phyloP scores from a whole-genome alignment of 2,113 vertebrate genomes.

The Elgaria multicarinata region DNA sequence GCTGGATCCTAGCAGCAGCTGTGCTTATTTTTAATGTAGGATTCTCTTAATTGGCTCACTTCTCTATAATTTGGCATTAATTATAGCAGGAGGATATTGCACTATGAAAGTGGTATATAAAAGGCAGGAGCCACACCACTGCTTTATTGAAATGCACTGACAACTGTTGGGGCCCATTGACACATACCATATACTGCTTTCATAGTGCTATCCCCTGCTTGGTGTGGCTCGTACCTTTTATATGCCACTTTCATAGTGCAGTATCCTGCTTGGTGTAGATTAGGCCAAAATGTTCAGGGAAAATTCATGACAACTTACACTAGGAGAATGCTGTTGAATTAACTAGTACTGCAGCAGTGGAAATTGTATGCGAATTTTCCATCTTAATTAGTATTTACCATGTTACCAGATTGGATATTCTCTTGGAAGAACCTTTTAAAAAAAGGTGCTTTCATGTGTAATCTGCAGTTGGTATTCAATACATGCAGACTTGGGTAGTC shows the following conservation, averaged over 20 bases:
- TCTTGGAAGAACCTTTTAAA: neutral
- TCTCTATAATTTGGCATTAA: neutral
- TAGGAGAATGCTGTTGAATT: neutral
- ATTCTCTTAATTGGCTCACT: neutral
- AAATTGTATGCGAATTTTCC: neutral
- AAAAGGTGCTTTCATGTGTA: neutral
- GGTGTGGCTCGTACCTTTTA: too few relatives aligned
- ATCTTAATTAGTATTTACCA: neutral
- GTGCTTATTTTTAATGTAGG: neutral
- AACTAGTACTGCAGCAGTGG: neutral
- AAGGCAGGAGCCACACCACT: too few relatives aligned
- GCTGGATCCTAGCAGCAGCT: neutral
- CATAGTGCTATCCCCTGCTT: too few relatives aligned
- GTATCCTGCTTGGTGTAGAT: too few relatives aligned
- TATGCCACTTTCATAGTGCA: too few relatives aligned
- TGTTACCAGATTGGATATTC: neutral
- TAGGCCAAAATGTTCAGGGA: neutral
- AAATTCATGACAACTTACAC: neutral
- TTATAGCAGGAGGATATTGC: too few relatives aligned
- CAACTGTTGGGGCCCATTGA: too few relatives aligned
- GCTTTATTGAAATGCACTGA: too few relatives aligned
- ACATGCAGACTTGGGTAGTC: neutral
- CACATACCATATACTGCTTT: too few relatives aligned
- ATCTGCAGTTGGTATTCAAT: neutral
- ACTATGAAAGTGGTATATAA: too few relatives aligned